These are phyloP conservation scores for Scaptomyza reducta DNA, from an alignment of 2,888 invertebrate genomes.

Conservation along the genomic window DNA sequence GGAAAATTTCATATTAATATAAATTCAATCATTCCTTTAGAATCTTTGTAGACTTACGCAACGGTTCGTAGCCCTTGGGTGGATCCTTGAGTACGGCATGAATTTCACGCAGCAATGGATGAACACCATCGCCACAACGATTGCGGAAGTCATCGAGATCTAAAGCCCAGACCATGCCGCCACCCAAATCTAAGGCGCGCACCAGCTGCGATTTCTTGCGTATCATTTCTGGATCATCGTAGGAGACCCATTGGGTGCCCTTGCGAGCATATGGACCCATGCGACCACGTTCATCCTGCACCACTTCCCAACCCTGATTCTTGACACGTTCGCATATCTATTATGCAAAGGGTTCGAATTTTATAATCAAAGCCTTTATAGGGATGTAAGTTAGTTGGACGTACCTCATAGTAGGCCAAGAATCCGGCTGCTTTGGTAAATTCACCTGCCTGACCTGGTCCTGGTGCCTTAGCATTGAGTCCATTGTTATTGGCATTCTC, in stretches of 20 bases:
- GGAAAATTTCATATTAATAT: not conserved
- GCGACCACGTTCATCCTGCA: conserved; percentile 90
- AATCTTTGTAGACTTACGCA: conserved; percentile 63
- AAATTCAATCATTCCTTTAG: not conserved
- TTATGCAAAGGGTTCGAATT: not conserved
- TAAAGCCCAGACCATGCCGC: conserved; percentile 96
- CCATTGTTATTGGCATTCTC: conserved; percentile 87
- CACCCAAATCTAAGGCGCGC: conserved; percentile 90
- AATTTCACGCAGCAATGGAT: conserved; percentile 92
- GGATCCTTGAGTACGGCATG: conserved; percentile 88
- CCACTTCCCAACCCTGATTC: conserved; percentile 91
- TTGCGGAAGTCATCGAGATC: conserved; percentile 94
- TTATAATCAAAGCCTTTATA: not conserved
- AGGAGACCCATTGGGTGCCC: conserved; percentile 96
- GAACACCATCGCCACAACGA: conserved; percentile 91
- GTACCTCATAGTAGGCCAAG: conserved; percentile 93
- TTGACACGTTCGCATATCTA: conserved; percentile 93
- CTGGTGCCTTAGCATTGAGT: conserved; percentile 90
- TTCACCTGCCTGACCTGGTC: conserved; percentile 93
- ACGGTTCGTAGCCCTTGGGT: conserved; percentile 71
- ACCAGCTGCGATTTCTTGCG: conserved; percentile 91
- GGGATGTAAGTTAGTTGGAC: conserved; percentile 6
- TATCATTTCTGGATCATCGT: conserved; percentile 92
- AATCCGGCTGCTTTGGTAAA: conserved; percentile 94
- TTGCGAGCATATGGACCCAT: conserved; percentile 96